Evolutionary conservation across 2,113 vertebrate genomes (phyloP).

Genomic region (Lynx canadensis): DNA sequence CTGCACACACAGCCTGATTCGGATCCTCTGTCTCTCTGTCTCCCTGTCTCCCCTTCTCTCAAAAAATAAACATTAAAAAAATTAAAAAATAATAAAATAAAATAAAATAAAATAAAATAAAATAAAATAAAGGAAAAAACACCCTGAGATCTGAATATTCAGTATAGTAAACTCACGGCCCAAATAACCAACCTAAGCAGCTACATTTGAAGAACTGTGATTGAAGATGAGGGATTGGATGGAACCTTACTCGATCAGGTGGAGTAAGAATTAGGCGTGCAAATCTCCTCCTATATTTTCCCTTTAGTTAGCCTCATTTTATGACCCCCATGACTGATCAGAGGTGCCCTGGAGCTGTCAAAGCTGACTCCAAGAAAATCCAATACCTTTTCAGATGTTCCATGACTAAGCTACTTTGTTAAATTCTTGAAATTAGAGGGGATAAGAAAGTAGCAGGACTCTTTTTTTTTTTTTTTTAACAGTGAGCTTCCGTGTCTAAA

Average conservation of each 20-base stretch:
- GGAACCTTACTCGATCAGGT: neutral
- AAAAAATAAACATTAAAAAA: neutral
- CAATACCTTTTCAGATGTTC: neutral
- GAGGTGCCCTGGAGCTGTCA: neutral
- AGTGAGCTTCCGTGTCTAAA: neutral
- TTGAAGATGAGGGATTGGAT: neutral
- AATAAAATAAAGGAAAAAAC: neutral
- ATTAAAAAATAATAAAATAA: no score
- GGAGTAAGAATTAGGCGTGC: neutral
- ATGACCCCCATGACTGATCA: neutral
- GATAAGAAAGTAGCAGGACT: neutral
- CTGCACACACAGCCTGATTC: no score
- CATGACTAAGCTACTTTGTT: neutral
- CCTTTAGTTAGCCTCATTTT: neutral
- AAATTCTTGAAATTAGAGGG: neutral
- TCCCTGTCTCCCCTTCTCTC: no score
- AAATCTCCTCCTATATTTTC: neutral
- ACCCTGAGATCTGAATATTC: neutral
- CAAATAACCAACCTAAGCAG: neutral
- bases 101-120: no score
- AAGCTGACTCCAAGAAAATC: neutral
- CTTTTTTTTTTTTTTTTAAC: neutral
- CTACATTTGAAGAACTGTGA: neutral
- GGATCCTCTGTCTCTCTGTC: no score
- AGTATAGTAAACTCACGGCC: neutral